phyloP scores from a whole-genome alignment of 1,140 invertebrate species.

The Hirudo medicinalis region DNA sequence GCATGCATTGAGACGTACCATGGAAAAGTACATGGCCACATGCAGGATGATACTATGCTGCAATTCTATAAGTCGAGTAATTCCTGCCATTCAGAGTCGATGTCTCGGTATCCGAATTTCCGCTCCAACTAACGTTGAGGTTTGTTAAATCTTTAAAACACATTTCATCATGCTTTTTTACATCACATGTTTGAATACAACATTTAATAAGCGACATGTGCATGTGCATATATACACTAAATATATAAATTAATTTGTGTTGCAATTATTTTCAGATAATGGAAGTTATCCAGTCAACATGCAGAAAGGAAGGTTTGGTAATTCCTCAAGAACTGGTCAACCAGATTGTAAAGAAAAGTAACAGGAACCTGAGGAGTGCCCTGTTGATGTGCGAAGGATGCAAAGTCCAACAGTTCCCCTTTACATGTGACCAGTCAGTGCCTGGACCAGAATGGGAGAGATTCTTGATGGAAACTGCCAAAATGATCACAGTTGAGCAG shows the following conservation, averaged over 20 bases:
- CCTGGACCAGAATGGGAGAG: constrained; percentile 82
- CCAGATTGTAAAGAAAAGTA: constrained; percentile 63
- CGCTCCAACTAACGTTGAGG: constrained; percentile 67
- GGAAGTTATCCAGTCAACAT: constrained; percentile 51
- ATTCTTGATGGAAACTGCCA: constrained; percentile 73
- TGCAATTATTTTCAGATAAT: constrained; percentile 30
- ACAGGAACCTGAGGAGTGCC: constrained; percentile 81
- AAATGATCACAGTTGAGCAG: constrained; percentile 74
- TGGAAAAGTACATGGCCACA: constrained; percentile 95
- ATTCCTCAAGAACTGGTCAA: constrained; percentile 63
- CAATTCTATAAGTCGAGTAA: constrained; percentile 79
- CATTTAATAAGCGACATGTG: background rate
- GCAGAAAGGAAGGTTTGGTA: constrained; percentile 69
- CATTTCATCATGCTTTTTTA: background rate
- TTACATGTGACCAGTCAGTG: constrained; percentile 66
- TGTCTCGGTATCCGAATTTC: constrained; percentile 80
- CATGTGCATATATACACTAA: background rate
- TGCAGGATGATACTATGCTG: constrained; percentile 88
- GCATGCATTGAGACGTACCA: constrained; percentile 87
- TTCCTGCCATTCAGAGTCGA: constrained; percentile 84
- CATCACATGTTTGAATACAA: background rate
- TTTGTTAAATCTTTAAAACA: constrained; percentile 34
- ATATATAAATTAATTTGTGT: constrained; percentile 8
- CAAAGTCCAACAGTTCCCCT: constrained; percentile 79
- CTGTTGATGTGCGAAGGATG: constrained; percentile 85